Conservation (phyloP, 2,113 vertebrate species). For the Mionectes macconnelli region DNA sequence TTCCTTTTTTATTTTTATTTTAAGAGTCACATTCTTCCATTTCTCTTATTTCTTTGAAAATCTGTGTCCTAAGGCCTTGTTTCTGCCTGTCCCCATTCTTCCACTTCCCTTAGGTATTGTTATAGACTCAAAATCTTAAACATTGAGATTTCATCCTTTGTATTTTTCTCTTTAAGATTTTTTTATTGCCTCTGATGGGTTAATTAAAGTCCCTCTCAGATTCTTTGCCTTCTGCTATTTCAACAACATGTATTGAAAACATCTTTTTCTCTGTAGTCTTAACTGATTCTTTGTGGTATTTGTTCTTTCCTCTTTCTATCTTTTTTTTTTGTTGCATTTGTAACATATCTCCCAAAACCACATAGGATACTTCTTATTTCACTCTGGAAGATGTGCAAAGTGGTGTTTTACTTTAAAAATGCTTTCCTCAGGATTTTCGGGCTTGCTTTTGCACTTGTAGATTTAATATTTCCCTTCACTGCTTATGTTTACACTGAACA, state of each 20-base stretch:
- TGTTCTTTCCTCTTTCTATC: not conserved
- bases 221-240: not conserved
- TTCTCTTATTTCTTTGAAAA: not conserved
- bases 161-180: not conserved
- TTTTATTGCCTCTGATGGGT: not conserved
- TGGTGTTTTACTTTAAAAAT: not conserved
- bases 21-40: not conserved
- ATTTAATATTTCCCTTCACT: not conserved
- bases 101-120: not conserved
- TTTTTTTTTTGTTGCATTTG: not conserved
- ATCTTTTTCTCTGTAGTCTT: not conserved
- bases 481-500: not conserved
- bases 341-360: not conserved
- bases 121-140: not conserved
- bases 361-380: not conserved
- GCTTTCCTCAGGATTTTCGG: not conserved
- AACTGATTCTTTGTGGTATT: not conserved
- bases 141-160: not conserved
- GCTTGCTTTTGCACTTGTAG: not conserved
- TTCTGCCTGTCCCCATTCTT: not conserved
- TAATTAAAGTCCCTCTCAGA: not conserved
- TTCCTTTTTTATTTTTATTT: not conserved
- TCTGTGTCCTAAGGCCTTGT: not conserved
- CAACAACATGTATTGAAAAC: not conserved
- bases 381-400: not conserved